Evolutionary conservation across 2,797 vertebrate species (phyloP).

Genomic region (Aselliscus stoliczkanus): DNA sequence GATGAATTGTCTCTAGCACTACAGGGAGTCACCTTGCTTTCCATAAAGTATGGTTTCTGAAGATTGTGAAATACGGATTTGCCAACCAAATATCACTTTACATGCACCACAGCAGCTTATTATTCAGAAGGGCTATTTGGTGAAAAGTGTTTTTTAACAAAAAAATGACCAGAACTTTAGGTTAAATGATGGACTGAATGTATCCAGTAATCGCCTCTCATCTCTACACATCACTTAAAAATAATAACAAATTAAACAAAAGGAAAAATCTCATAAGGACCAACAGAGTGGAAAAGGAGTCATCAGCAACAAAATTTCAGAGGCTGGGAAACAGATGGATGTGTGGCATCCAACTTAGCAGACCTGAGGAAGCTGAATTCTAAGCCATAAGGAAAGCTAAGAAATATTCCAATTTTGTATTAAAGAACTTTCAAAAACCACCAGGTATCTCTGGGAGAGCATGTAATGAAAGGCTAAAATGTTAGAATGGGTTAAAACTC

Average conservation of each 20-base stretch:
- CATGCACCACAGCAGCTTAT: background rate
- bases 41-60: background rate
- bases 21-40: background rate
- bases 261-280: background rate
- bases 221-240: background rate
- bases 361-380: background rate
- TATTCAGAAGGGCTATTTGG: background rate
- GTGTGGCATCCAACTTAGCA: background rate
- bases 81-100: constrained; percentile 21
- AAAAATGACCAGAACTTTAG: background rate
- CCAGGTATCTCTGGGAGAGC: background rate
- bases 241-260: background rate
- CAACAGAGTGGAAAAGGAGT: background rate
- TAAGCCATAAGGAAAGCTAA: background rate
- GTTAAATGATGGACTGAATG: background rate
- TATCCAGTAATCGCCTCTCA: background rate
- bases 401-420: background rate
- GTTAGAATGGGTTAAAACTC: background rate
- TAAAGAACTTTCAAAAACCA: background rate
- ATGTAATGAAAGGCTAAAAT: background rate
- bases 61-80: background rate
- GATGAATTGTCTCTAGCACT: background rate
- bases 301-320: background rate
- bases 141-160: background rate
- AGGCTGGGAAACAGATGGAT: background rate